phyloP scores from a whole-genome alignment of 2,888 invertebrate genomes.

The Drosophila flavopinicola region DNA sequence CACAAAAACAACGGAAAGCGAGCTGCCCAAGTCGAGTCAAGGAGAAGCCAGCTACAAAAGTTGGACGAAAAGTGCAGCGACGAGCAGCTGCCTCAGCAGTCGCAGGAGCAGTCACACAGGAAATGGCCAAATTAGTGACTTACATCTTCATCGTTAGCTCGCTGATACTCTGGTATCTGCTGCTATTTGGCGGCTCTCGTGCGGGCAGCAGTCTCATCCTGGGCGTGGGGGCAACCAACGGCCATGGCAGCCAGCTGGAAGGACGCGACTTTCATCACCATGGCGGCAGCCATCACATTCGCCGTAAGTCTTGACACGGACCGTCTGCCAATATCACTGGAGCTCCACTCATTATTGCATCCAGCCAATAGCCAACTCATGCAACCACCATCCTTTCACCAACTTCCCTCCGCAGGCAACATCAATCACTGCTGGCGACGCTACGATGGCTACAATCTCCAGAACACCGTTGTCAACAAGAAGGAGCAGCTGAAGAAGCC shows the following conservation, averaged over 20 bases:
- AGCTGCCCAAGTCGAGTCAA: conserved; percentile 6
- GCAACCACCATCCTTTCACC: background rate
- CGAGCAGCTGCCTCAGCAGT: too few species aligned
- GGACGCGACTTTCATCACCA: conserved; percentile 81
- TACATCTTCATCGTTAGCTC: conserved; percentile 77
- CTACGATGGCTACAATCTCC: conserved; percentile 83
- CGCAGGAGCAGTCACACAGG: too few species aligned
- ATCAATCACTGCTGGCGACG: conserved; percentile 84
- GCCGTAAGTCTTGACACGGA: conserved; percentile 66
- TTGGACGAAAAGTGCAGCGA: too few species aligned
- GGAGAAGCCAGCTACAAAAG: background rate
- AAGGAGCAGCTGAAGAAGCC: conserved; percentile 83
- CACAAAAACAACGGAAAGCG: conserved; percentile 21
- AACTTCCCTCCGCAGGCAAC: conserved; percentile 75
- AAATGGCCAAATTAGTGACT: conserved; percentile 82
- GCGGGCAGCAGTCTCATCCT: conserved; percentile 36
- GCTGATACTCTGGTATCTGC: conserved; percentile 79
- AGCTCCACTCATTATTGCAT: background rate
- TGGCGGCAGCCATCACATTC: conserved; percentile 82
- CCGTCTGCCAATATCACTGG: background rate
- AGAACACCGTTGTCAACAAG: conserved; percentile 81
- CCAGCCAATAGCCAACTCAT: background rate
- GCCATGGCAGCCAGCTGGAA: conserved; percentile 80
- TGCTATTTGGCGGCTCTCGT: conserved; percentile 67
- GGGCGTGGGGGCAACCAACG: conserved; percentile 76